A percentile compares a stretch with the other conserved stretches of the same genome.
These are phyloP conservation scores for Tragelaphus imberbis DNA, from an alignment of 2,113 vertebrate genomes.

Conservation along the genomic window DNA sequence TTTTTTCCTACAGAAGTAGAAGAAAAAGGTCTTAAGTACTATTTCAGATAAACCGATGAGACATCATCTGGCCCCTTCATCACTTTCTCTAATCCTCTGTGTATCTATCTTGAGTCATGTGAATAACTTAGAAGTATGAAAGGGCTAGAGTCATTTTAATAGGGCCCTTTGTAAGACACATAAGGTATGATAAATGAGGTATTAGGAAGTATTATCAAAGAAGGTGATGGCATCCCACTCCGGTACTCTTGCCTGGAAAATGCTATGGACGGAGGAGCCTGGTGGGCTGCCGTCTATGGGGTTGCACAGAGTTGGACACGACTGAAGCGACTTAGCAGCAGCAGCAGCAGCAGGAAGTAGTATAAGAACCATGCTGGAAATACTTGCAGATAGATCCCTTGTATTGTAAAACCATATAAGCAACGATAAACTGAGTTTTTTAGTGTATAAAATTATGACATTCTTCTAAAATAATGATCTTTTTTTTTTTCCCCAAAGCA, in stretches of 20 bases:
- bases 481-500: constrained; percentile 74
- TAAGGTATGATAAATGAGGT: neutral
- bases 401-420: neutral
- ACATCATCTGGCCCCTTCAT: neutral
- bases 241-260: no score
- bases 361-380: neutral
- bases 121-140: neutral
- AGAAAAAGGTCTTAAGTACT: neutral
- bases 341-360: neutral
- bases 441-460: neutral
- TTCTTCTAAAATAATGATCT: constrained; percentile 43
- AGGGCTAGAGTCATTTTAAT: neutral
- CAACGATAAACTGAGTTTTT: neutral
- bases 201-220: neutral
- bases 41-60: neutral
- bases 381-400: neutral
- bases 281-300: no score
- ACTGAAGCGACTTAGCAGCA: no score
- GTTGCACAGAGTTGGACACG: no score
- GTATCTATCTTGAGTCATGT: neutral
- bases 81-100: neutral
- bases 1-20: neutral
- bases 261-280: no score
- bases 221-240: no score
- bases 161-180: neutral